Evolutionary conservation across 2,797 vertebrate genomes (phyloP), one percentile per base, ranked within the genome.

Genomic region (Arrhamphus sclerolepis): DNA sequence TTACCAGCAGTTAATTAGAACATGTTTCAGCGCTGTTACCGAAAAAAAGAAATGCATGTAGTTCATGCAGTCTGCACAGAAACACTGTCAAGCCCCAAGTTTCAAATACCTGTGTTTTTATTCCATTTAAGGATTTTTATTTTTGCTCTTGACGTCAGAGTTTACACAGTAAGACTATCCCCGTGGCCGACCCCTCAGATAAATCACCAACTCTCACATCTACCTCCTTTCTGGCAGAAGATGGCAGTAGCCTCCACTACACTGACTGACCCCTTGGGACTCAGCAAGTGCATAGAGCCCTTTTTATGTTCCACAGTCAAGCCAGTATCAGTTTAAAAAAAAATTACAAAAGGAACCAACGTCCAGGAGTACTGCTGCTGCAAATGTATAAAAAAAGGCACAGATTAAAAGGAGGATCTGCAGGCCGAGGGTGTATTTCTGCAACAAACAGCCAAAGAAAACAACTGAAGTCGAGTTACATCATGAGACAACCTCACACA

Each of bases 331-430:
- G 20, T 61, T 13, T 24, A 41, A 21, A 2, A 7, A n/a, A n/a
- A n/a, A n/a, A n/a, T n/a, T n/a, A 57, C 50, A 42, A 20, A 24
- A 53, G 54, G 17, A 28, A 21, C 14, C 17, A 52, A 48, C 40
- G 28, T 54, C 39, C 46, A 66, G 54, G 59, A 67, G 57, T 14
- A 18, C 39, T 40, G 47, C 46, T 66, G 28, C 48, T 58, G 68
- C 34, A 20, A 16, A 55, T 78, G 44, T 56, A 40, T 34, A 34
- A 34, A 28, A 56, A 54, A 87, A 87, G 83, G 89, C 89, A 86
- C 86, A 59, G 63, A 58, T 46, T 64, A 21, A 50, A 49, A 63
- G 17, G n/a, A 41, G 20, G 56, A 10, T 39, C 54, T n/a, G 48
- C 29, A 34, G 46, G 50, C 14, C 0, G 44, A 28, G 28, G 26